Conservation (phyloP, 1,140 invertebrate species). For the Venustaconcha ellipsiformis region DNA sequence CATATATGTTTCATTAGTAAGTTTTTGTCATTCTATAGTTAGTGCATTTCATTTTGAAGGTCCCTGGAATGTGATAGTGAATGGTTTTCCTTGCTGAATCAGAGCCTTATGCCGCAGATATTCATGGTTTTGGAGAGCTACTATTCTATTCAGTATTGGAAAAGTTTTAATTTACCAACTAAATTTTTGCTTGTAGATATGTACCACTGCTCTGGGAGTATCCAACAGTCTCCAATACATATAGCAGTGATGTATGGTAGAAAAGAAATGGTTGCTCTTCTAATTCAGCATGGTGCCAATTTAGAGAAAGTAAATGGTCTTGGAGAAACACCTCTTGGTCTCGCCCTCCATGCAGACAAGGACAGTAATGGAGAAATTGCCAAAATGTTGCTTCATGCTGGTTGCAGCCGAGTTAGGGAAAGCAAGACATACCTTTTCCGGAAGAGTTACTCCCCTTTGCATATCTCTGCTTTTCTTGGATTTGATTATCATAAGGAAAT, state of each 20-base stretch:
- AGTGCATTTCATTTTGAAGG: no score
- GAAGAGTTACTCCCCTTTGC: slow-evolving; percentile 33
- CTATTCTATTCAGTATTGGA: no score
- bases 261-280: slow-evolving; percentile 25
- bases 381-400: slow-evolving; percentile 25
- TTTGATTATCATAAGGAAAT: slow-evolving; percentile 28
- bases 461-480: slow-evolving; percentile 41
- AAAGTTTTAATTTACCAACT: no score
- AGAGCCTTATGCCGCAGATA: no score
- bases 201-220: no score
- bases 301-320: slow-evolving; percentile 33
- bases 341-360: slow-evolving; percentile 19
- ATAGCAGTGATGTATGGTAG: slow-evolving; percentile 32
- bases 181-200: no score
- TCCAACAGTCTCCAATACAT: slow-evolving; percentile 35
- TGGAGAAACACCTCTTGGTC: slow-evolving; percentile 36
- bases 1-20: no score
- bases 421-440: slow-evolving; percentile 34
- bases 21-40: no score
- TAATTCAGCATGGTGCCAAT: slow-evolving; percentile 37
- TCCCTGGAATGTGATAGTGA: no score
- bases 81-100: no score
- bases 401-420: slow-evolving; percentile 30
- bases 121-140: no score
- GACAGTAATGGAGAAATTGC: slow-evolving; percentile 8